Percentiles rank a stretch among this genome's conserved stretches.
Conservation (phyloP, 2,888 invertebrate species). For the Cephus pulcher region DNA sequence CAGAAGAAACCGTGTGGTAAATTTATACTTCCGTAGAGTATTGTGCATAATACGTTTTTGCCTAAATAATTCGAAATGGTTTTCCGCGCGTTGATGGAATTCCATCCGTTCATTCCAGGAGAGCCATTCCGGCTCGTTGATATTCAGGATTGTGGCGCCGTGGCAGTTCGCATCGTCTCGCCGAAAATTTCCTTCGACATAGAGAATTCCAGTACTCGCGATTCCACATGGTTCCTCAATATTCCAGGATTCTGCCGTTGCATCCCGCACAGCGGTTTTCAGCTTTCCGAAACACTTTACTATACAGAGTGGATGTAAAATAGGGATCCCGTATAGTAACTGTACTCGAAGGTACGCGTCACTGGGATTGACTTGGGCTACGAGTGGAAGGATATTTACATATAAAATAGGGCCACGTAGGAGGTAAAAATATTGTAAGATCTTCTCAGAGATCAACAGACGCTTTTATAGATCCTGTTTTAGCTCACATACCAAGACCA, state of each 20-base stretch:
- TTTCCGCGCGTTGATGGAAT: background rate
- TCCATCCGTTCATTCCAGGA: background rate
- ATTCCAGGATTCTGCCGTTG: background rate
- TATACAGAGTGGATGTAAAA: constrained; percentile 24
- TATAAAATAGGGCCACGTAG: constrained; percentile 12
- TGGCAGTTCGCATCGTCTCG: background rate
- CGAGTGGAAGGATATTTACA: constrained; percentile 32
- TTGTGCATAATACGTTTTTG: background rate
- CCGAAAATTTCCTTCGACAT: background rate
- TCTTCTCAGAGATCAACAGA: background rate
- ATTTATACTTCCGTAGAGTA: background rate
- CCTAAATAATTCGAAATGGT: background rate
- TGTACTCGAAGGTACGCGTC: constrained; percentile 10
- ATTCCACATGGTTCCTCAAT: background rate
- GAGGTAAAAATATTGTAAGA: background rate
- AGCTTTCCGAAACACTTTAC: background rate
- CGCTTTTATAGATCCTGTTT: background rate
- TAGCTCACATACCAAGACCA: background rate
- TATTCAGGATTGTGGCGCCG: background rate
- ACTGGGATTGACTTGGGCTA: constrained; percentile 6
- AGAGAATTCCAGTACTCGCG: background rate
- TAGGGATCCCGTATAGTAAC: constrained; percentile 22
- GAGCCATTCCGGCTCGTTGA: background rate
- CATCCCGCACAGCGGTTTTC: background rate
- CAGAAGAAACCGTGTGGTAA: background rate